A percentile compares a stretch with the other conserved stretches of the same genome.
These are phyloP conservation scores for Eucera pruinosa DNA, from an alignment of 2,888 invertebrate species.

Conservation along the genomic window DNA sequence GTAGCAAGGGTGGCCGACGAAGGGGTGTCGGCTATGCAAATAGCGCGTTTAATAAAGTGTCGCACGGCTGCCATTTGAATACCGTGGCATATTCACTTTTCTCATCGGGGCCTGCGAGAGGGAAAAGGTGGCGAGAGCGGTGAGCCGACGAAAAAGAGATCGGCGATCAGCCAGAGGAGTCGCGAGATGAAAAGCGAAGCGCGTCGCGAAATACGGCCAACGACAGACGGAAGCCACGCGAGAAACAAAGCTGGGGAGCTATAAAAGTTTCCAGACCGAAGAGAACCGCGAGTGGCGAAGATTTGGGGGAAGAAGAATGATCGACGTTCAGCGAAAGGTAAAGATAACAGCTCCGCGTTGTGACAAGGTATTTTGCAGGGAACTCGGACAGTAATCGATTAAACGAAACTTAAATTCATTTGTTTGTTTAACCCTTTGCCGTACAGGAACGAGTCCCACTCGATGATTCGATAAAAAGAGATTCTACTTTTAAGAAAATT, in stretches of 20 bases:
- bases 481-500: no score
- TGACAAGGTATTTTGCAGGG: no score
- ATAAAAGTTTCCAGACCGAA: neutral
- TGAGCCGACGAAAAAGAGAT: neutral
- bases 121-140: constrained; percentile 47
- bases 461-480: no score
- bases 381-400: no score
- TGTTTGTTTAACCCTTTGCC: no score
- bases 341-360: no score
- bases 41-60: constrained; percentile 83
- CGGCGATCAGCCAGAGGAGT: constrained; percentile 3
- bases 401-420: no score
- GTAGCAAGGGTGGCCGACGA: constrained; percentile 33
- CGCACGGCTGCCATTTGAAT: constrained; percentile 80
- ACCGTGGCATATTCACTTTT: constrained; percentile 83
- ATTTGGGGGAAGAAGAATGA: neutral
- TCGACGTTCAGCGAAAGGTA: neutral
- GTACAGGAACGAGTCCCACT: no score
- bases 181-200: constrained; percentile 25
- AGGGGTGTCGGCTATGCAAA: constrained; percentile 75
- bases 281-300: neutral
- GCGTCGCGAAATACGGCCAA: neutral
- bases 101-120: constrained; percentile 72
- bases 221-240: neutral
- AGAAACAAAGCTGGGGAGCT: constrained; percentile 13